phyloP scores from a whole-genome alignment of 2,113 vertebrate species.

The Seriola rivoliana region DNA sequence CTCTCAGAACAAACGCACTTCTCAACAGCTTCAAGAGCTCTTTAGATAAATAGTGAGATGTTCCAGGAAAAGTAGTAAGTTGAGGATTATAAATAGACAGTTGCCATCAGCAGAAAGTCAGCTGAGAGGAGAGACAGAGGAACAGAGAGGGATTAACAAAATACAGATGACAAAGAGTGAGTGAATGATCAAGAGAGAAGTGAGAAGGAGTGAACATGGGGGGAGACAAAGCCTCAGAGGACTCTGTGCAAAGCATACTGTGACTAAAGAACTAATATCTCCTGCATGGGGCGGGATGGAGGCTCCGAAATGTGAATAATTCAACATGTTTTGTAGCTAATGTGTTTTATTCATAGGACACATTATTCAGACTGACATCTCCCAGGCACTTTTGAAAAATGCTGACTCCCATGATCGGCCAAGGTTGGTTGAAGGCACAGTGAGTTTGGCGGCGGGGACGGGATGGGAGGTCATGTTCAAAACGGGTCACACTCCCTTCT shows the following conservation, averaged over 20 bases:
- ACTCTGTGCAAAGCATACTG: conserved; percentile 66
- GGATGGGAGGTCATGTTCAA: conserved; percentile 54
- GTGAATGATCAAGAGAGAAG: conserved; percentile 63
- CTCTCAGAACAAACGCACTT: conserved; percentile 75
- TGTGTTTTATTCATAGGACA: conserved; percentile 88
- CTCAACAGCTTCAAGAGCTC: conserved; percentile 71
- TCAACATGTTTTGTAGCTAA: conserved; percentile 86
- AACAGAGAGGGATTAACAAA: conserved; percentile 75
- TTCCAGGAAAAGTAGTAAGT: conserved; percentile 75
- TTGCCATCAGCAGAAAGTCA: conserved; percentile 72
- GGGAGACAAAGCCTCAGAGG: conserved; percentile 64
- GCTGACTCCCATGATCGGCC: conserved; percentile 76
- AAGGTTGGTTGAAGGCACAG: conserved; percentile 66
- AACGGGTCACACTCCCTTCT: conserved; percentile 36
- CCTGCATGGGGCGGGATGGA: conserved; percentile 50
- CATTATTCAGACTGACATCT: conserved; percentile 83
- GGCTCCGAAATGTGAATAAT: conserved; percentile 86
- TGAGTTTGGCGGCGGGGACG: conserved; percentile 6
- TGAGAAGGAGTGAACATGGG: conserved; percentile 39
- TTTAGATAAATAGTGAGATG: conserved; percentile 74
- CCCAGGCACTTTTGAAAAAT: conserved; percentile 76
- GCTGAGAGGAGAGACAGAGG: conserved; percentile 67
- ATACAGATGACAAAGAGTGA: conserved; percentile 66
- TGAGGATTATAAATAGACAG: conserved; percentile 81
- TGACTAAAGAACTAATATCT: conserved; percentile 80